A percentile compares a stretch with the other conserved stretches of the same genome.
These are phyloP conservation scores for Samia ricini DNA, from an alignment of 1,140 invertebrate genomes.

Conservation along the genomic window DNA sequence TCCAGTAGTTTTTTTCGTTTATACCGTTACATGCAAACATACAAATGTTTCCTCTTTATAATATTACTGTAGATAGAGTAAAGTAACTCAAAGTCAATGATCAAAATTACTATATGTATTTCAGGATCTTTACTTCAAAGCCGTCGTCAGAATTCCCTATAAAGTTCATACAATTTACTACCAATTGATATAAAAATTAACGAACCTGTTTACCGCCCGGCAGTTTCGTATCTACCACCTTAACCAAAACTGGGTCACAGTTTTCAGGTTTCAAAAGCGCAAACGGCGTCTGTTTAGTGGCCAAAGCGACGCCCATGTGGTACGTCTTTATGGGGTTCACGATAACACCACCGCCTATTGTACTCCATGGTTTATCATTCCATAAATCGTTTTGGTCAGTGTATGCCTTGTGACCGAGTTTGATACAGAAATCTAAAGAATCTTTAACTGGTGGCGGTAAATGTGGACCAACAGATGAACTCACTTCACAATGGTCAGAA, in stretches of 20 bases:
- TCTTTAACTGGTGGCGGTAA: conserved; percentile 31
- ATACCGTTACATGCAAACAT: no score
- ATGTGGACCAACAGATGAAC: conserved; percentile 51
- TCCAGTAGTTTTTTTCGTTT: no score
- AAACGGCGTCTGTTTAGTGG: conserved; percentile 62
- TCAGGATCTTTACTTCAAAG: no score
- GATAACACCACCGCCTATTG: conserved; percentile 48
- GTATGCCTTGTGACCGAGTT: conserved; percentile 22
- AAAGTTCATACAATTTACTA: no score
- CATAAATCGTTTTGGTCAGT: conserved; percentile 29
- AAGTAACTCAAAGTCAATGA: no score
- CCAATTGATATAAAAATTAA: neutral
- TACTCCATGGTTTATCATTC: conserved; percentile 29
- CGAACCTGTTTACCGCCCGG: conserved; percentile 64
- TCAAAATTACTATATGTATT: no score
- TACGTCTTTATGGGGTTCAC: conserved; percentile 68
- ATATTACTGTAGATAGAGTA: no score
- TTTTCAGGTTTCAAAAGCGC: conserved; percentile 61
- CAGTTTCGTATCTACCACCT: conserved; percentile 57
- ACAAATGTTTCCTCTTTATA: no score
- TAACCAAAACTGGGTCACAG: conserved; percentile 58
- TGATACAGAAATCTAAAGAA: conserved; percentile 21
- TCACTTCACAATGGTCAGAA: conserved; percentile 52
- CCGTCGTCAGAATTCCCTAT: no score
- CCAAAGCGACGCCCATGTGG: conserved; percentile 64